These are phyloP conservation scores for Dynastes maya DNA, from an alignment of 2,888 invertebrate species.

Conservation along the genomic window DNA sequence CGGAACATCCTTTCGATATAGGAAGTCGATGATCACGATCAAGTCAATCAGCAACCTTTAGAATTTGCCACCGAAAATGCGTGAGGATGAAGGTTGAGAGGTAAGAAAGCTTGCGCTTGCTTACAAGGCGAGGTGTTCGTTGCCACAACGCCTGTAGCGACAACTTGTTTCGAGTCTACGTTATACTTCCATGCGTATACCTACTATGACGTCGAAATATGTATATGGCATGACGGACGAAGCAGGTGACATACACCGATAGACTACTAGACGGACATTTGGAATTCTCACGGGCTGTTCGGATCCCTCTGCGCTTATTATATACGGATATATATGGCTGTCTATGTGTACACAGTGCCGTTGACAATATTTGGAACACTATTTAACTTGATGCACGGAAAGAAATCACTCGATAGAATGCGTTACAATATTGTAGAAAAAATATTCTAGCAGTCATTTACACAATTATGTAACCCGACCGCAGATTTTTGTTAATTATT, in stretches of 20 bases:
- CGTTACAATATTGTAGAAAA: too few species aligned
- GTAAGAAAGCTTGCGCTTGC: not conserved
- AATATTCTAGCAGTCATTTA: too few species aligned
- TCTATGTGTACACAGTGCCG: not conserved
- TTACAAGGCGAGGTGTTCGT: not conserved
- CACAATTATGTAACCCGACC: too few species aligned
- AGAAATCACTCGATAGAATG: too few species aligned
- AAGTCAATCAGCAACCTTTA: not conserved
- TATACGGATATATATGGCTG: not conserved
- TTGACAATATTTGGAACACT: not conserved
- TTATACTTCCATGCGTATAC: not conserved
- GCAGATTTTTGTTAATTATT: too few species aligned
- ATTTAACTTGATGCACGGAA: too few species aligned
- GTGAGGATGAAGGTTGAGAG: not conserved
- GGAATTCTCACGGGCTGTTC: constrained; percentile 57
- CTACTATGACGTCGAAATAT: too few species aligned
- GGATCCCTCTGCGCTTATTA: not conserved
- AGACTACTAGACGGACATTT: constrained; percentile 52
- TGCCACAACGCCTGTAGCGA: not conserved
- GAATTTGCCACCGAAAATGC: constrained; percentile 3
- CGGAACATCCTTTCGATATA: not conserved
- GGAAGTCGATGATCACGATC: constrained; percentile 8
- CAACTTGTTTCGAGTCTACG: constrained; percentile 7
- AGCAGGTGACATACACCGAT: constrained; percentile 54
- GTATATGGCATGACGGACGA: not conserved